Percentiles rank a stretch among this genome's conserved stretches.
Evolutionary conservation across 53 echinoderm and acorn worm species (phyloP).

Genomic region (Echinarachnius parma): DNA sequence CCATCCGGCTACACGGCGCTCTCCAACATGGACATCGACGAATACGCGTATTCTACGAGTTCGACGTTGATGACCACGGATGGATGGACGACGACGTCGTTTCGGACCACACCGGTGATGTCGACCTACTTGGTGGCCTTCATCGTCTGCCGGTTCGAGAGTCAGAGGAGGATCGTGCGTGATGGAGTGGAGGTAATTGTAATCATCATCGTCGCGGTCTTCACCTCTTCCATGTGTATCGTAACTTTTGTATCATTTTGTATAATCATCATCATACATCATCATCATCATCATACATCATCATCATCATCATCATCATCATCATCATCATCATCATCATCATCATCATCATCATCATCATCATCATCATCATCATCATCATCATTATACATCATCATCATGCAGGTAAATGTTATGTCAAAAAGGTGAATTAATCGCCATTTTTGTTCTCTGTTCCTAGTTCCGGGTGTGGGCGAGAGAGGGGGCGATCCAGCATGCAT

Average conservation of each 20-base stretch:
- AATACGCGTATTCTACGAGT: background rate
- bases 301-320: too few species aligned
- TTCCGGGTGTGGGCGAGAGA: constrained; percentile 78
- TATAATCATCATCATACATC: too few species aligned
- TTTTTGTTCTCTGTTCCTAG: constrained; percentile 32
- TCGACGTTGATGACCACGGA: constrained; percentile 15
- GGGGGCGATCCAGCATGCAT: constrained; percentile 55
- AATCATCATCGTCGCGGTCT: too few species aligned
- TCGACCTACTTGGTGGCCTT: constrained; percentile 90
- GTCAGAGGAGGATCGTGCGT: constrained; percentile 13
- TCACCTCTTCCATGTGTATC: too few species aligned
- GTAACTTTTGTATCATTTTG: too few species aligned
- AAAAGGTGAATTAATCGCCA: too few species aligned
- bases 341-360: too few species aligned
- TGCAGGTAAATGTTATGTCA: too few species aligned
- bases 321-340: too few species aligned
- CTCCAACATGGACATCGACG: constrained; percentile 74
- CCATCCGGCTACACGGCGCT: constrained; percentile 64
- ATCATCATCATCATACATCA: too few species aligned
- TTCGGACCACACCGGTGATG: constrained; percentile 82
- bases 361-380: too few species aligned
- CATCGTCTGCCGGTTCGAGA: constrained; percentile 65
- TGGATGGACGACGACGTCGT: constrained; percentile 59
- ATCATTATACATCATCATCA: too few species aligned
- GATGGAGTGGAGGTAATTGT: constrained; percentile 57